Conservation (phyloP, 2,797 vertebrate species). For the Siniperca scherzeri region DNA sequence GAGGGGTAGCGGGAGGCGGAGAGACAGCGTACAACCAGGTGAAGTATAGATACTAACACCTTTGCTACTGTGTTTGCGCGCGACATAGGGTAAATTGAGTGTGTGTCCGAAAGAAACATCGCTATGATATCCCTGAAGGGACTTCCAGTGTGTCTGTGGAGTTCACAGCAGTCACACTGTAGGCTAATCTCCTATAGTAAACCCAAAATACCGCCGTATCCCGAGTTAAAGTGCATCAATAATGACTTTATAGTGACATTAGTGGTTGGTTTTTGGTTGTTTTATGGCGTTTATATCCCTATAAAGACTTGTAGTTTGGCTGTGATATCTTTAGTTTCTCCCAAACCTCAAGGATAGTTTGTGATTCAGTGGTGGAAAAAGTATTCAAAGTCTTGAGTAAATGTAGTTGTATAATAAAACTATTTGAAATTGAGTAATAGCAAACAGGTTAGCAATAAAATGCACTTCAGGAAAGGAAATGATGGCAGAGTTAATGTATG, state of each 20-base stretch:
- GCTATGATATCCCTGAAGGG: neutral
- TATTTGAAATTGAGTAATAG: neutral
- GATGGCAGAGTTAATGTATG: neutral
- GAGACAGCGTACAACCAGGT: slow-evolving; percentile 66
- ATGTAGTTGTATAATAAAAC: neutral
- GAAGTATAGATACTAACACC: slow-evolving; percentile 15
- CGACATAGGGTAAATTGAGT: neutral
- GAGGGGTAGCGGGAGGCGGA: slow-evolving; percentile 29
- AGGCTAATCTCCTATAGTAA: neutral
- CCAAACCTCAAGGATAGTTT: neutral
- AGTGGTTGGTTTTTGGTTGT: neutral
- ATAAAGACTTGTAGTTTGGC: neutral
- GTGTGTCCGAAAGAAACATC: neutral
- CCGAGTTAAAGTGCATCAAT: neutral
- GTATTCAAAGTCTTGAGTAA: neutral
- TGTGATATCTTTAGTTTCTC: neutral
- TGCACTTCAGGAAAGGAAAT: no score
- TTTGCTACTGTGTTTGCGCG: neutral
- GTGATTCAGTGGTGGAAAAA: neutral
- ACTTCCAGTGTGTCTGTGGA: neutral
- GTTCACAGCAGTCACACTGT: slow-evolving; percentile 2
- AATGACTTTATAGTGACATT: neutral
- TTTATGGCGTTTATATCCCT: neutral
- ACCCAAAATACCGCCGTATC: neutral
- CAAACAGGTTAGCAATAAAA: neutral